Evolutionary conservation across 2,113 vertebrate species (phyloP), one percentile per base, ranked within the genome.

Genomic region (Hemiprocne comata): DNA sequence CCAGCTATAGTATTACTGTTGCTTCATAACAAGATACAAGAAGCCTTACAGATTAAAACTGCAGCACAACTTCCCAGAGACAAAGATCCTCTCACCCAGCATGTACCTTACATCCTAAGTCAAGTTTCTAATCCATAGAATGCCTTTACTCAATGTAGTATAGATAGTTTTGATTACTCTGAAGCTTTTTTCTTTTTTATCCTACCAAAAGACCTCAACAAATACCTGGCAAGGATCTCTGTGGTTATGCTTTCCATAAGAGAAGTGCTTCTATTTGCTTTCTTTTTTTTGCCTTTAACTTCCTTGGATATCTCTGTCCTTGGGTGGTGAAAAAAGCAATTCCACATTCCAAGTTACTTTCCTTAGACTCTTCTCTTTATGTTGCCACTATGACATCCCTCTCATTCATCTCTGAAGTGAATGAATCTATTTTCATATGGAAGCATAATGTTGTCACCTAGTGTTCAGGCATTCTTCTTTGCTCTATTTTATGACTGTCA

Each of bases 271-370:
- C 24, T 58, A 18, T 70, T 75, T 83, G 58, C 54, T 85, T 90
- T 71, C 55, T 55, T 57, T 86, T 46, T 84, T 44, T 71, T 92
- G 38, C 53, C 61, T 86, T 90, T 83, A 75, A 86, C 34, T 86
- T 93, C 38, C 38, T 34, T 44, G 64, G 72, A 2, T 90, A 58
- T 36, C 80, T 90, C 40, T 81, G 77, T 50, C 70, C 80, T 91
- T 75, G 69, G 61, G 60, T 67, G 38, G 76, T 53, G 24, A 92
- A 94, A 89, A 60, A 53, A 93, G 38, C 77, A 93, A 91, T 78
- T 76, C 84, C 44, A 61, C 55, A 75, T 51, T 33, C 24, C 53
- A 85, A 50, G 78, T 91, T 72, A 58, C 44, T 44, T 90, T 31
- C 62, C 72, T 81, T 33, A 76, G 78, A 36, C 73, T 26, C 46